Percentiles rank a stretch among this genome's conserved stretches.
phyloP scores from a whole-genome alignment of 92 coral and sea anemone genomes.

The Zoanthus gigantus region DNA sequence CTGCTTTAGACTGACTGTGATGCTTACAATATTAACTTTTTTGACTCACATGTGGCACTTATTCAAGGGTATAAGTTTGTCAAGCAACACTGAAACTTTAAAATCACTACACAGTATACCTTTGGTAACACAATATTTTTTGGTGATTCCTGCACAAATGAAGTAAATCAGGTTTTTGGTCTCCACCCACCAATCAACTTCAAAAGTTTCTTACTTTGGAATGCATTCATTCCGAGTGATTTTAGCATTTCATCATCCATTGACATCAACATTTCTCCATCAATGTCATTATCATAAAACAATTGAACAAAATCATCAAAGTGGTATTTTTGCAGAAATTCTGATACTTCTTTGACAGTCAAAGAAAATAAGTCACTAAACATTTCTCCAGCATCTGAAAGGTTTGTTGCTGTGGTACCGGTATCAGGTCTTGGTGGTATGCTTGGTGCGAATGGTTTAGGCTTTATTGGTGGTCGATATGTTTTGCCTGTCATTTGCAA shows the following conservation, averaged over 20 bases:
- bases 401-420: background rate
- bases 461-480: constrained; percentile 16
- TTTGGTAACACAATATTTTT: no score
- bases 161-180: constrained; percentile 60
- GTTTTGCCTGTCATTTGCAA: background rate
- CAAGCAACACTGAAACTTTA: no score
- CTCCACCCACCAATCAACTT: constrained; percentile 91
- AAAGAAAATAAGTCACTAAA: constrained; percentile 30
- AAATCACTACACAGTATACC: no score
- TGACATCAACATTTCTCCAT: constrained; percentile 80
- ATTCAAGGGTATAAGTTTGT: no score
- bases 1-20: no score
- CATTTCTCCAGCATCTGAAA: constrained; percentile 5
- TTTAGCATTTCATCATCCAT: constrained; percentile 76
- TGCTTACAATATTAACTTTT: no score
- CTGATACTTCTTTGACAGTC: constrained; percentile 76
- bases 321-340: constrained; percentile 76
- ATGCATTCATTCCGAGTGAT: constrained; percentile 81
- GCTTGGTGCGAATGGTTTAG: constrained; percentile 32
- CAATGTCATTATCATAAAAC: constrained; percentile 77
- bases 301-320: constrained; percentile 66
- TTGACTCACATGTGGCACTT: no score
- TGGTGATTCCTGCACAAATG: no score
- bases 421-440: constrained; percentile 33
- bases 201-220: constrained; percentile 84